phyloP scores from a whole-genome alignment of 2,113 vertebrate genomes.

The Tricholaema leucomelas region DNA sequence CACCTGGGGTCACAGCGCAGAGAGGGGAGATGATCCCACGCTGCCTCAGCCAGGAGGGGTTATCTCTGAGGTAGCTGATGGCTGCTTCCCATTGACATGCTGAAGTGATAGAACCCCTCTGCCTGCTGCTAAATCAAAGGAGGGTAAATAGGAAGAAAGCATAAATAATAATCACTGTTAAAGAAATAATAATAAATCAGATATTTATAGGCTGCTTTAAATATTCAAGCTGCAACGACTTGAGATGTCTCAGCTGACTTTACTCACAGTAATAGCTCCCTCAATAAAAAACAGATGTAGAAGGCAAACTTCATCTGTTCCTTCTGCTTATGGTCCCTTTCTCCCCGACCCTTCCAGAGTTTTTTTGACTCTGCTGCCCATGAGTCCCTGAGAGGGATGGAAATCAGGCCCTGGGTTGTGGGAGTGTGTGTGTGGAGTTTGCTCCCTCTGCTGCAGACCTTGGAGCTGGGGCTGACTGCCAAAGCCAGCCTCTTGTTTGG shows the following conservation, averaged over 20 bases:
- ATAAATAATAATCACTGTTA: slow-evolving; percentile 59
- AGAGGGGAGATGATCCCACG: neutral
- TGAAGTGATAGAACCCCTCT: slow-evolving; percentile 27
- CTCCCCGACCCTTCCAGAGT: neutral
- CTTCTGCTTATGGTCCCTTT: slow-evolving; percentile 16
- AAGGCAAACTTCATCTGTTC: slow-evolving; percentile 57
- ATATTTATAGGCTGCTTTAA: slow-evolving; percentile 65
- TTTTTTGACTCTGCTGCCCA: neutral
- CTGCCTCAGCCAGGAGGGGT: rapidly evolving
- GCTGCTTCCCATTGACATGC: slow-evolving; percentile 1
- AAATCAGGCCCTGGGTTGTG: neutral
- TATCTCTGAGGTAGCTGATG: neutral
- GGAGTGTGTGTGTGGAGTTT: rapidly evolving
- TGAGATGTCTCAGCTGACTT: slow-evolving; percentile 66
- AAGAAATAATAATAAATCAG: neutral
- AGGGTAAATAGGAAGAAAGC: slow-evolving; percentile 49
- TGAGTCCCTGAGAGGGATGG: rapidly evolving
- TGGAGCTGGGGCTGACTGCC: neutral
- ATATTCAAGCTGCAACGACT: slow-evolving; percentile 51
- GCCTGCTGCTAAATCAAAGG: slow-evolving; percentile 42
- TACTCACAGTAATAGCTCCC: slow-evolving; percentile 58
- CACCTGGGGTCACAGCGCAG: slow-evolving; percentile 43
- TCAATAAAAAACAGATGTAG: slow-evolving; percentile 73
- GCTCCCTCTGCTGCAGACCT: neutral
- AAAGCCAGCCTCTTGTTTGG: neutral